phyloP scores from a whole-genome alignment of 2,888 invertebrate genomes.

The Pterobdella sp. region DNA sequence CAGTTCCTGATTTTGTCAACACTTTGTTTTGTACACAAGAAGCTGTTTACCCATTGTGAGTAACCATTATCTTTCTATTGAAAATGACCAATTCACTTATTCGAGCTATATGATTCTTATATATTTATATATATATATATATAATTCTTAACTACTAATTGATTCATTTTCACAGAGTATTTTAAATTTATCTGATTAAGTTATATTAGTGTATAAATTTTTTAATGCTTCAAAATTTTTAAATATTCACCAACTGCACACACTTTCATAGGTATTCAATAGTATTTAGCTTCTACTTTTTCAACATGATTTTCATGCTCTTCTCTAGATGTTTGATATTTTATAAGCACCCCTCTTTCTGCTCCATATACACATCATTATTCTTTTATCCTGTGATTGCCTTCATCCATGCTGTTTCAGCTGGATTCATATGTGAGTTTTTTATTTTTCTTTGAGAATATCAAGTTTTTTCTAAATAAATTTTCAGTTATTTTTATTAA shows the following conservation, averaged over 20 bases:
- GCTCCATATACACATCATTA: slow-evolving; percentile 80
- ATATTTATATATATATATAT: background rate
- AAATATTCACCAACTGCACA: background rate
- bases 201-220: background rate
- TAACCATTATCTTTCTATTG: slow-evolving; percentile 20
- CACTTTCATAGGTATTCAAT: slow-evolving; percentile 71
- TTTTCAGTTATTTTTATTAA: background rate
- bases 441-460: background rate
- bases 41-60: slow-evolving; percentile 88
- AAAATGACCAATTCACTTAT: background rate
- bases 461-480: background rate
- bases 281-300: slow-evolving; percentile 78
- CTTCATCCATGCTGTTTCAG: slow-evolving; percentile 75
- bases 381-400: slow-evolving; percentile 85
- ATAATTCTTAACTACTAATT: background rate
- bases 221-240: background rate
- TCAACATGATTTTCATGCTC: slow-evolving; percentile 71
- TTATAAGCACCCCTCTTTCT: slow-evolving; percentile 44
- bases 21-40: slow-evolving; percentile 90
- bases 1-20: slow-evolving; percentile 79
- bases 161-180: too few relatives aligned
- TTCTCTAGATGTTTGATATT: slow-evolving; percentile 63
- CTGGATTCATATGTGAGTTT: slow-evolving; percentile 72
- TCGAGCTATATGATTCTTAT: too few relatives aligned
- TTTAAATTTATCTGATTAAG: too few relatives aligned